These are phyloP conservation scores for Camponotus pennsylvanicus DNA, from an alignment of 1,140 invertebrate genomes.

Conservation along the genomic window DNA sequence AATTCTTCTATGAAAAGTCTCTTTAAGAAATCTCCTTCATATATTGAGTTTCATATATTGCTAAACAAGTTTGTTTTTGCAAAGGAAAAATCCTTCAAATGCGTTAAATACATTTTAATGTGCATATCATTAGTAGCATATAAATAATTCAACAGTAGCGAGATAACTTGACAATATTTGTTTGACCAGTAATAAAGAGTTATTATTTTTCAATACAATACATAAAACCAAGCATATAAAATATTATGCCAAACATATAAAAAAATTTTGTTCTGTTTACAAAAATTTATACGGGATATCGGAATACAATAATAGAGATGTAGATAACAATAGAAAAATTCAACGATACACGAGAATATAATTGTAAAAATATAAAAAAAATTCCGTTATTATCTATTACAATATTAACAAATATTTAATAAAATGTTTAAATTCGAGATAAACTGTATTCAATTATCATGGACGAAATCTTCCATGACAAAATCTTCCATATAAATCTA, in stretches of 20 bases:
- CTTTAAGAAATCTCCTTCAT: not conserved
- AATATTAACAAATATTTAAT: not conserved
- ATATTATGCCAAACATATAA: no score
- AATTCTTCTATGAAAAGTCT: not conserved
- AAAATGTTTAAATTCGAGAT: conserved; percentile 32
- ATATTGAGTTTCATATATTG: not conserved
- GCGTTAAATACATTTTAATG: not conserved
- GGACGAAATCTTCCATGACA: not conserved
- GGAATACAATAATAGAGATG: not conserved
- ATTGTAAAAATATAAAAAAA: conserved; percentile 24
- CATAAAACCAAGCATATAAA: no score
- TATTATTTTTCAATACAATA: not conserved
- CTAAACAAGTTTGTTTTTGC: not conserved
- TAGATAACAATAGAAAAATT: not conserved
- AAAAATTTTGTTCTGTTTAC: conserved; percentile 4
- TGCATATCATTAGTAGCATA: conserved; percentile 12
- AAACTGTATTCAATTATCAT: not conserved
- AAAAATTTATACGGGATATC: conserved; percentile 4
- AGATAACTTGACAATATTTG: conserved; percentile 4
- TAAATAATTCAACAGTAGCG: conserved; percentile 49
- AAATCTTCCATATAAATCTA: not conserved
- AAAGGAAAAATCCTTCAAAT: not conserved
- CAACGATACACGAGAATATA: not conserved
- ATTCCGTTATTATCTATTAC: not conserved
- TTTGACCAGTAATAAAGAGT: conserved; percentile 45